These are phyloP conservation scores for Sus cebifrons DNA, from an alignment of 2,797 vertebrate genomes.

Conservation along the genomic window DNA sequence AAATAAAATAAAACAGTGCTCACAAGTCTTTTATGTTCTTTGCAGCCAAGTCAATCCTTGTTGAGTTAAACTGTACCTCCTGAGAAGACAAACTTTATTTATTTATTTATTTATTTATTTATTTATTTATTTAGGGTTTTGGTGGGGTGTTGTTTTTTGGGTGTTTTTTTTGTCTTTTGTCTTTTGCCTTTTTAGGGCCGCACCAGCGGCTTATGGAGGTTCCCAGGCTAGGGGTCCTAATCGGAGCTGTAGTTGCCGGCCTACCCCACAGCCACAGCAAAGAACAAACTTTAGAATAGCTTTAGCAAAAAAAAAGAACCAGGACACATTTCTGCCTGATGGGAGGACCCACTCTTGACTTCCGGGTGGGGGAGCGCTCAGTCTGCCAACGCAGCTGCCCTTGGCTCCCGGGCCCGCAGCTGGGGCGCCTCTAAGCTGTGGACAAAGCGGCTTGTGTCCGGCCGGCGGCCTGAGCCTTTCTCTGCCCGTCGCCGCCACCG, in stretches of 20 bases:
- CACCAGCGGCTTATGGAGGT: too few species aligned
- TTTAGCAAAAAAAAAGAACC: not conserved
- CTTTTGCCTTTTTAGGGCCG: too few species aligned
- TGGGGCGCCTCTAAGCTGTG: not conserved
- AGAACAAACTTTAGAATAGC: too few species aligned
- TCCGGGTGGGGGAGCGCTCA: not conserved
- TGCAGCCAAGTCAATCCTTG: not conserved
- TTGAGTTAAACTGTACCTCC: not conserved
- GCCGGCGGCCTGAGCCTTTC: not conserved
- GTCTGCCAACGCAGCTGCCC: not conserved
- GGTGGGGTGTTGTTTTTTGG: too few species aligned
- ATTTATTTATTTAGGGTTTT: too few species aligned
- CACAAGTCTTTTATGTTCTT: not conserved
- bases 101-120: too few species aligned
- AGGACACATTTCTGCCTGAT: not conserved
- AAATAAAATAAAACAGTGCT: not conserved
- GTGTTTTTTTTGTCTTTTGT: too few species aligned
- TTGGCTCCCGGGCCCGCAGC: not conserved
- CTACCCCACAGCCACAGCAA: too few species aligned
- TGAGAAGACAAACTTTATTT: not conserved
- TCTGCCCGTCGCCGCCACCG: not conserved
- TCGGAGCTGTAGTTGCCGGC: too few species aligned
- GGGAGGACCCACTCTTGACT: not conserved
- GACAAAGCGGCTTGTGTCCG: conserved; percentile 68
- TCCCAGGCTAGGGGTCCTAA: too few species aligned